Percentiles rank a stretch among this genome's conserved stretches.
Evolutionary conservation across 2,888 invertebrate genomes (phyloP).

Genomic region (Aleiodes alternator): DNA sequence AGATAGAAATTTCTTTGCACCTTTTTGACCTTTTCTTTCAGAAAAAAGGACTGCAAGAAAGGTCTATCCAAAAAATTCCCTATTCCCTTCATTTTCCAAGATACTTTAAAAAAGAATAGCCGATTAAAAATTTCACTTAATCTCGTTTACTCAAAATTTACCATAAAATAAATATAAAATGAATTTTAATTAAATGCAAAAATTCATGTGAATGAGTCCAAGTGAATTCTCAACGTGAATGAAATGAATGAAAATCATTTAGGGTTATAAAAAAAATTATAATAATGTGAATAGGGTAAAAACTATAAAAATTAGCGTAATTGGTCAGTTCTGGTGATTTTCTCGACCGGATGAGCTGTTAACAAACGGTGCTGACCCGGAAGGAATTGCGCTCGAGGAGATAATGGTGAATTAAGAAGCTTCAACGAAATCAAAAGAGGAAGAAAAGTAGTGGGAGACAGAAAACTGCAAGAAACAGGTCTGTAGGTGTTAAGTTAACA

Average conservation of each 20-base stretch:
- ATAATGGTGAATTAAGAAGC: slow-evolving; percentile 9
- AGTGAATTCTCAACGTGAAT: no score
- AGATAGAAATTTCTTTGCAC: no score
- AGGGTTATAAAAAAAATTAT: background rate
- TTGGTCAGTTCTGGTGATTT: slow-evolving; percentile 11
- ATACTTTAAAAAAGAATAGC: no score
- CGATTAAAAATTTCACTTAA: no score
- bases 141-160: no score
- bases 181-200: no score
- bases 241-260: background rate
- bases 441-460: background rate
- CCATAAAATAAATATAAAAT: no score
- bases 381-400: slow-evolving; percentile 23
- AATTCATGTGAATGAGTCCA: no score
- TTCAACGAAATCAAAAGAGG: slow-evolving; percentile 5
- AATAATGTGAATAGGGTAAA: background rate
- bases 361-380: slow-evolving; percentile 13
- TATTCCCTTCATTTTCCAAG: no score
- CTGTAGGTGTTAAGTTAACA: background rate
- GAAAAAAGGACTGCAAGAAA: no score
- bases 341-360: slow-evolving; percentile 1
- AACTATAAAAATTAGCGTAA: background rate
- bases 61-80: no score
- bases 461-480: background rate
- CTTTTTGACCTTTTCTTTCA: no score